Base-by-base conservation (phyloP, 2,113 vertebrate species). In the Aldabrachelys gigantea region DNA sequence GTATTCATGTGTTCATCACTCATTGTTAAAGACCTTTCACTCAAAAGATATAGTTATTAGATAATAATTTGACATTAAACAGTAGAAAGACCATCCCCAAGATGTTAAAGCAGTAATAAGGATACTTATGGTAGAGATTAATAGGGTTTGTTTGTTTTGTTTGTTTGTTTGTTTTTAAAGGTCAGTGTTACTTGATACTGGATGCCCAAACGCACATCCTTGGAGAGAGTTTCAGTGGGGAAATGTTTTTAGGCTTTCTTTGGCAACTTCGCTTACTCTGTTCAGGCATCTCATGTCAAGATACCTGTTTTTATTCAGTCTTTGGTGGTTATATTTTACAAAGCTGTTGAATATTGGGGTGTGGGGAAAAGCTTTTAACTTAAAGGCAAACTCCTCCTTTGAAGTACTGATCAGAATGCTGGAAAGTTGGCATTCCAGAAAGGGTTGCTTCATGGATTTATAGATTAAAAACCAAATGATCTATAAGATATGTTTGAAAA, bases 291-390 rank as follows among this genome's bases (percentile, higher is more conserved):
- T 78, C 21, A 1, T 54, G 14, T 91, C 6, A 80, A 49, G 79
- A 24, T 81, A 62, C 47, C 49, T 57, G n/a, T 53, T 57, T 82
- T 82, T 82, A 41, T 44, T 89, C 31, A 75, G 54, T 79, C 69
- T 65, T 91, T 11, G 41, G 35, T 25, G 50, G 4, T 86, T 91
- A 4, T 56, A 21, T 94, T 92, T 82, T 59, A 82, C 19, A 52
- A 82, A 95, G 1, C 8, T 88, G n/a, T 41, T 90, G 85, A 90
- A 2, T 52, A 22, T 19, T 89, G 22, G 21, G 11, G 47, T 90
- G 35, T 44, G 76, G 57, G 27, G 57, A 90, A 59, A 38, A 83
- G 5, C 89, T 89, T 91, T 72, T 72, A 22, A 72, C 17, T 9
- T 72, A 72, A 31, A 27, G 0, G 0, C 72, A 1, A 84, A 2